These are phyloP conservation scores for Drosophila funebris DNA, from an alignment of 1,140 invertebrate genomes.

Conservation along the genomic window DNA sequence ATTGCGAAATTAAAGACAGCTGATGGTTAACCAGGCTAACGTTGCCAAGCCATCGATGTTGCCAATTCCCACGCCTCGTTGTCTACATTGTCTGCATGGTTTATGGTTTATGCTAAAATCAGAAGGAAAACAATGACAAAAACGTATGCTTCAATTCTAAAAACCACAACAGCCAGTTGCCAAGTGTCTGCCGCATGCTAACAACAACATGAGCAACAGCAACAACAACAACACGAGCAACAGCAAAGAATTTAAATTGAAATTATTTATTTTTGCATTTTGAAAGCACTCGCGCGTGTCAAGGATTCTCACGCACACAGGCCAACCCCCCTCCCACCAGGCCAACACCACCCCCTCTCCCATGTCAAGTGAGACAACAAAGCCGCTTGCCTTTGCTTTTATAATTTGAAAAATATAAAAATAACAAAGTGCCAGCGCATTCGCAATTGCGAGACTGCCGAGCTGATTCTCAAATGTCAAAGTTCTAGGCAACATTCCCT, in stretches of 20 bases:
- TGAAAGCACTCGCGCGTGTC: conserved; percentile 76
- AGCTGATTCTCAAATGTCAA: conserved; percentile 68
- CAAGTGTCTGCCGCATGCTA: conserved; percentile 31
- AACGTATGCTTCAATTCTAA: conserved; percentile 68
- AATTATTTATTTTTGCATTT: conserved; percentile 83
- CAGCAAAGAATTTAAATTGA: conserved; percentile 76
- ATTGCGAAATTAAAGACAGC: conserved; percentile 76
- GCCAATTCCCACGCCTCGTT: conserved; percentile 36
- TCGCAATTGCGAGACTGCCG: conserved; percentile 36
- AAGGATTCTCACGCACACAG: conserved; percentile 74
- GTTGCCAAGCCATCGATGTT: background rate
- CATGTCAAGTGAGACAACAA: conserved; percentile 42
- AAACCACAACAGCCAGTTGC: conserved; percentile 53
- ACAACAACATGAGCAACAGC: conserved; percentile 3
- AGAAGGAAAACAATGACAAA: conserved; percentile 56
- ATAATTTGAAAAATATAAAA: conserved; percentile 82
- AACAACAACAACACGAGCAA: conserved; percentile 43
- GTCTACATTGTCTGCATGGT: background rate
- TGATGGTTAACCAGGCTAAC: conserved; percentile 24
- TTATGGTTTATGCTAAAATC: conserved; percentile 46
- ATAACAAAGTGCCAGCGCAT: conserved; percentile 62
- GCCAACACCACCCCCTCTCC: background rate
- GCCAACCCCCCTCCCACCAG: conserved; percentile 9
- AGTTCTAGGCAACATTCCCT: conserved; percentile 33
- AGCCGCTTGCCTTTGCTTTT: conserved; percentile 63